Percentiles rank a stretch among this genome's conserved stretches.
Evolutionary conservation across 2,113 vertebrate species (phyloP).

Genomic region (Anarhynchus alexandrinus): DNA sequence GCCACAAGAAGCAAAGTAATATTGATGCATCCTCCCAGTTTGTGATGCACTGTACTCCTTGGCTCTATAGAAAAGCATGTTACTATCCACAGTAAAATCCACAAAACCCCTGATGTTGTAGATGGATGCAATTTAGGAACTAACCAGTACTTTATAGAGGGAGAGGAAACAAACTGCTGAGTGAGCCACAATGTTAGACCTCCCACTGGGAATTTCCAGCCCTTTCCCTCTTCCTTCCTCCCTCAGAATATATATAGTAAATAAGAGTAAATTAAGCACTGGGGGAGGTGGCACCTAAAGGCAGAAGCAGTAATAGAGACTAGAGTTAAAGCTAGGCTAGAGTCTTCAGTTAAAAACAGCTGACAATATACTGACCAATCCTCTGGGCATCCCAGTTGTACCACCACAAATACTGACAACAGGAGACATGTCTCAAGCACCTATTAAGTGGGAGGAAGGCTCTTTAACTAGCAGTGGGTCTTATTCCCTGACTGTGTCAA

Average conservation of each 20-base stretch:
- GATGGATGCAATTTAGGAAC: not conserved
- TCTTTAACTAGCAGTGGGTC: not conserved
- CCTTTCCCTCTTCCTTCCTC: slow-evolving; percentile 58
- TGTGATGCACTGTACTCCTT: not conserved
- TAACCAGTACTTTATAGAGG: not conserved
- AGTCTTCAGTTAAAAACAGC: not conserved
- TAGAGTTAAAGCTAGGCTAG: not conserved
- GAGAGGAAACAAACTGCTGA: not conserved
- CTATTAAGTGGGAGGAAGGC: slow-evolving; percentile 25
- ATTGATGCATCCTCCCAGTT: not conserved
- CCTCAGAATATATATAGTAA: not conserved
- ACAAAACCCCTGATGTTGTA: not conserved
- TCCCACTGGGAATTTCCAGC: slow-evolving; percentile 43
- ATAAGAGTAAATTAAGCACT: not conserved
- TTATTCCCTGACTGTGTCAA: not conserved
- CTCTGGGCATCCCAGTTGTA: not conserved
- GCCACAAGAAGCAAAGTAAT: not conserved
- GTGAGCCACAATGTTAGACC: not conserved
- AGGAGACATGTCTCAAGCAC: slow-evolving; percentile 5
- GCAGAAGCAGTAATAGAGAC: not conserved
- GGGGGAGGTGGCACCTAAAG: not conserved
- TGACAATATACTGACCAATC: slow-evolving; percentile 22
- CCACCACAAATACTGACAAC: not conserved
- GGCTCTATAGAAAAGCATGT: not conserved
- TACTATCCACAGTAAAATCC: not conserved